Conservation (phyloP, 2,888 invertebrate genomes). For the Hydraecia micacea region DNA sequence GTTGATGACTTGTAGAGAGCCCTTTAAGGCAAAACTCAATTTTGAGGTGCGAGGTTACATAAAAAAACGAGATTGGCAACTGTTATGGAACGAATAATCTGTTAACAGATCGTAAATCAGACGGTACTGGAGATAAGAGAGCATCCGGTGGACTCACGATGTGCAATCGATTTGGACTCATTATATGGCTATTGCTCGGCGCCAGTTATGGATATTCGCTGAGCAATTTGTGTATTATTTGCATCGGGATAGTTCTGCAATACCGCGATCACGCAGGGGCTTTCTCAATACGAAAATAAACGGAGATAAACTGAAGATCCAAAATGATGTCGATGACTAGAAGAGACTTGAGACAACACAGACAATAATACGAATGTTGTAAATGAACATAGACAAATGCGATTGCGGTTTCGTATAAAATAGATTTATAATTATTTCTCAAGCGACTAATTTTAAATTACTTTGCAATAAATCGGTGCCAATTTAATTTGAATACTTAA, state of each 20-base stretch:
- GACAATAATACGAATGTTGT: conserved; percentile 3
- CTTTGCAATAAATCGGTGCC: conserved; percentile 33
- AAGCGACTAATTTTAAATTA: conserved; percentile 28
- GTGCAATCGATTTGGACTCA: conserved; percentile 83
- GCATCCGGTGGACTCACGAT: conserved; percentile 70
- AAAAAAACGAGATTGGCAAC: conserved; percentile 59
- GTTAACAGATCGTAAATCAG: conserved; percentile 82
- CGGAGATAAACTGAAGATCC: conserved; percentile 73
- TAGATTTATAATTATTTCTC: conserved; percentile 2
- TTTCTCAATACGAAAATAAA: conserved; percentile 82
- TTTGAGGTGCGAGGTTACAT: conserved; percentile 59
- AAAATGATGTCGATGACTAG: conserved; percentile 60
- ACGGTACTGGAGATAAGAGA: conserved; percentile 57
- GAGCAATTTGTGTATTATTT: conserved; percentile 86
- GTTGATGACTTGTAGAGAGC: conserved; percentile 54
- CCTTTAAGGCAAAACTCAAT: conserved; percentile 67
- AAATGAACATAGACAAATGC: conserved; percentile 9
- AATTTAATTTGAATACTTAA: conserved; percentile 25
- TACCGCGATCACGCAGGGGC: conserved; percentile 82
- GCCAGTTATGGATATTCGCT: conserved; percentile 82
- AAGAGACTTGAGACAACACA: conserved; percentile 47
- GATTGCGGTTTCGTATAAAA: conserved; percentile 16
- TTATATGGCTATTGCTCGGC: conserved; percentile 82
- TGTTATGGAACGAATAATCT: conserved; percentile 64
- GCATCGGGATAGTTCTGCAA: conserved; percentile 80